Base-by-base conservation (phyloP, 2,888 invertebrate species). In the Cephus pulcher region DNA sequence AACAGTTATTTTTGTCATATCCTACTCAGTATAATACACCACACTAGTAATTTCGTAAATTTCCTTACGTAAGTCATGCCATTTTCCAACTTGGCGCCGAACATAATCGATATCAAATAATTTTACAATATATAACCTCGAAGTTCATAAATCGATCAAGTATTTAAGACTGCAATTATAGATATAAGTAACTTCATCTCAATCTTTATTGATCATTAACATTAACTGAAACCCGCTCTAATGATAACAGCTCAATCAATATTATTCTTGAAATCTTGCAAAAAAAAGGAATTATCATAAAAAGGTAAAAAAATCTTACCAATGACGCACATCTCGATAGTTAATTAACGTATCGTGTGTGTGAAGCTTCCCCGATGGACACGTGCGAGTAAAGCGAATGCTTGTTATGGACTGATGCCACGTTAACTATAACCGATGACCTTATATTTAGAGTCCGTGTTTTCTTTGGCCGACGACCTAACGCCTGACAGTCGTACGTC, bases 391-490 rank as follows among this genome's bases (percentile, higher is more conserved):
- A 68, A 40, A 80, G 77, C 81, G 78, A 80, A 76, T 74, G 82
- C 79, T 76, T 70, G 81, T 77, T 40, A 70, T 71, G 77, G 37
- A 81, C 84, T 83, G 79, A 74, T 74, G 79, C 40, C 79, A 75
- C 78, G 77, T 30, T 75, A 77, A 74, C 75, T 75, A 73, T 75
- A 79, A 77, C 78, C 80, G 80, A 73, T 80, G 80, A 81, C 80
- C 76, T 82, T 84, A 83, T 82, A 83, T 84, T 84, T 83, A 80
- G 79, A 71, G 77, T 79, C 75, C 74, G 69, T 76, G 74, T 71
- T 69, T 71, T 69, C 69, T 74, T 74, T 34, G 34, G 68, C 12
- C 75, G 73, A 68, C 37, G 75, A 71, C 77, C 79, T 79, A 79
- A 35, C 12, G 68, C 15, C 33, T n/a, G 56, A 68, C 32, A 68